Percentiles rank a stretch among this genome's conserved stretches.
phyloP scores from a whole-genome alignment of 1,140 invertebrate genomes.

The Periplaneta americana region DNA sequence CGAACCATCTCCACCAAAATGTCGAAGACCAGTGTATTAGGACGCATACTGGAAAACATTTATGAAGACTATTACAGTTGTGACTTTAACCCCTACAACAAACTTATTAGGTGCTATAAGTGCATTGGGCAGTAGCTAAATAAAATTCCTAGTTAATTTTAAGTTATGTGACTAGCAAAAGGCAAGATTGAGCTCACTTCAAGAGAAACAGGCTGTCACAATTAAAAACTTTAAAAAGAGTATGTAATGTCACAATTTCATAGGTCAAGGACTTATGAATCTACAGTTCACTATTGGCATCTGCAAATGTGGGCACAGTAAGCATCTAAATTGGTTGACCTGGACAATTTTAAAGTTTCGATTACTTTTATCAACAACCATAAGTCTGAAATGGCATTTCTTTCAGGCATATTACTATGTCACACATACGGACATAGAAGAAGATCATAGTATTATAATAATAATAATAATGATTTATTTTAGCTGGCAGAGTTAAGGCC shows the following conservation, averaged over 20 bases:
- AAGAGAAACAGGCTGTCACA: too few species aligned
- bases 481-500: too few species aligned
- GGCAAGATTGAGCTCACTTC: too few species aligned
- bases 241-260: slow-evolving; percentile 4
- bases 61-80: not conserved
- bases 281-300: too few species aligned
- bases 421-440: not conserved
- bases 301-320: not conserved
- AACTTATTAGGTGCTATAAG: not conserved
- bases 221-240: too few species aligned
- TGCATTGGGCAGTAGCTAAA: not conserved
- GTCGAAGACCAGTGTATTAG: not conserved
- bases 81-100: too few species aligned
- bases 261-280: not conserved
- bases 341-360: too few species aligned
- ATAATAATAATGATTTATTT: too few species aligned
- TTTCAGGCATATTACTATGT: not conserved
- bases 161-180: too few species aligned
- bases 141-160: not conserved
- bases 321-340: too few species aligned
- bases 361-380: too few species aligned
- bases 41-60: not conserved
- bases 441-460: too few species aligned
- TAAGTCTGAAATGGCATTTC: not conserved
- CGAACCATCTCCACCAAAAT: not conserved